These are phyloP conservation scores for Drosophila hydei DNA, from an alignment of 1,140 invertebrate species.

Conservation along the genomic window DNA sequence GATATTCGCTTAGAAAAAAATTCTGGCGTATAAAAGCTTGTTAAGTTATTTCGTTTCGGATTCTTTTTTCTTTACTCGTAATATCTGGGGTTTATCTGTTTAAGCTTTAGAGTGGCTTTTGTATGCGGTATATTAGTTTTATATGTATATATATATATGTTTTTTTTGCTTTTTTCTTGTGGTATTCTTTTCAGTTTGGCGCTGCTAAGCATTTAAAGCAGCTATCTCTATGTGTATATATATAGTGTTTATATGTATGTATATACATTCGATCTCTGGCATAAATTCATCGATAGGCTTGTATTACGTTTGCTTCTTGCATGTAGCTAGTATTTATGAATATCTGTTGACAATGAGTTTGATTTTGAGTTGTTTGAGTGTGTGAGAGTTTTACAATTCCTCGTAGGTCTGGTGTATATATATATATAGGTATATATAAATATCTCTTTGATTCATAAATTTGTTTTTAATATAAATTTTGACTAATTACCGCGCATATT, in stretches of 20 bases:
- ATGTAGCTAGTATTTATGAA: conserved; percentile 20
- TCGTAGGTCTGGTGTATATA: conserved; percentile 40
- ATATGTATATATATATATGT: conserved; percentile 1
- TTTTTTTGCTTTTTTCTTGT: neutral
- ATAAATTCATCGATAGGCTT: conserved; percentile 39
- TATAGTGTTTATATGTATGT: conserved; percentile 36
- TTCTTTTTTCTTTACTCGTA: too few species aligned
- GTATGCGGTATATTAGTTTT: conserved; percentile 36
- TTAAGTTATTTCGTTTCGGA: conserved; percentile 47
- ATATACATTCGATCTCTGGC: conserved; percentile 46
- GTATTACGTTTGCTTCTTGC: neutral
- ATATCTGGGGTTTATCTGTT: conserved; percentile 32
- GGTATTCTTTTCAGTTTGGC: conserved; percentile 49
- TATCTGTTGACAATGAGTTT: conserved; percentile 17
- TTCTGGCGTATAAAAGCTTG: conserved; percentile 78
- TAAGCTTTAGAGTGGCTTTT: conserved; percentile 39
- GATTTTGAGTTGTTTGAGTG: conserved; percentile 14
- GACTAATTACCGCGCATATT: conserved; percentile 50
- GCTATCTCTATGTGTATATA: conserved; percentile 31
- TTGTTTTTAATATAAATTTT: conserved; percentile 61
- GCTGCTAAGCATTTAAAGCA: conserved; percentile 51
- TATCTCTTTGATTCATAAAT: conserved; percentile 15
- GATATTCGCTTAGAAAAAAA: conserved; percentile 71
- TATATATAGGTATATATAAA: conserved; percentile 45
- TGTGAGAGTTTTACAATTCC: conserved; percentile 41